phyloP scores from a whole-genome alignment of 2,797 vertebrate genomes.

The Acomys russatus region DNA sequence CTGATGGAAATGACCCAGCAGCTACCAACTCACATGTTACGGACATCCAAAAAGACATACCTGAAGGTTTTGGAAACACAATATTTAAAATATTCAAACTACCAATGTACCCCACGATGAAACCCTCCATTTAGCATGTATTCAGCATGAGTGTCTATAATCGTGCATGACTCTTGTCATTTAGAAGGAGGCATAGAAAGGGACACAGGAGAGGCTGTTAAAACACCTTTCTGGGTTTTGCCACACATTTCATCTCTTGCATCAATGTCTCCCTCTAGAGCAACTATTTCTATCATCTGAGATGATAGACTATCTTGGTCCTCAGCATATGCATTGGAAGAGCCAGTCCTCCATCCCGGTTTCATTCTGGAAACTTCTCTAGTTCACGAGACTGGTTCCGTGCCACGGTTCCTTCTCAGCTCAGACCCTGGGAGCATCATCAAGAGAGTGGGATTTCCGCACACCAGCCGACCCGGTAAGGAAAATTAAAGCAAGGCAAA shows the following conservation, averaged over 20 bases:
- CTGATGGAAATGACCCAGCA: background rate
- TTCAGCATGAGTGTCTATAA: background rate
- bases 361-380: background rate
- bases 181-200: too few species aligned
- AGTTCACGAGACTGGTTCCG: background rate
- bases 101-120: background rate
- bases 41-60: background rate
- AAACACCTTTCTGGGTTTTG: conserved; percentile 33
- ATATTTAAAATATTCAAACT: background rate
- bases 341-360: background rate
- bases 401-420: background rate
- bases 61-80: background rate
- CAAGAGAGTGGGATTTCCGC: background rate
- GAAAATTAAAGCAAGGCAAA: background rate
- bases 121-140: background rate
- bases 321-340: background rate
- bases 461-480: too few species aligned
- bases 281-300: background rate
- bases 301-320: background rate
- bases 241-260: background rate
- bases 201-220: background rate
- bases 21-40: background rate
- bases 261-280: conserved; percentile 22
- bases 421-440: background rate
- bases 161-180: background rate